Conservation (phyloP, 2,113 vertebrate species). For the Elephantulus edwardii region DNA sequence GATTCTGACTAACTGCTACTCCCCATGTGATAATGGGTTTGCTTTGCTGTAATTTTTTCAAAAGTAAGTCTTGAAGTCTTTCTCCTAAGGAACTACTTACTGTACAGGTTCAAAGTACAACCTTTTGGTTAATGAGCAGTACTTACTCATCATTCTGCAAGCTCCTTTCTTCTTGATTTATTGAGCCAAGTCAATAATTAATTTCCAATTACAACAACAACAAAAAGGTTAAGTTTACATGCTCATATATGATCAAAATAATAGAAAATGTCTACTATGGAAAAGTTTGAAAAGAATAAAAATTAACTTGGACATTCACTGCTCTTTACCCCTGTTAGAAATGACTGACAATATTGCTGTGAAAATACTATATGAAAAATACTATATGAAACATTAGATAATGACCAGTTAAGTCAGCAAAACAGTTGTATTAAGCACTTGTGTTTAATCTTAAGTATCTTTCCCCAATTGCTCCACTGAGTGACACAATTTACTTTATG, state of each 20-base stretch:
- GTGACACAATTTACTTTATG: not conserved
- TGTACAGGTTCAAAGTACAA: not conserved
- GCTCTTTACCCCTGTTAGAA: not conserved
- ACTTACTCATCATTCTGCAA: not conserved
- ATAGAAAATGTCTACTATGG: not conserved
- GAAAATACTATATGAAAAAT: constrained; percentile 17
- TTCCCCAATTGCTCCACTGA: not conserved
- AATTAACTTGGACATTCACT: not conserved
- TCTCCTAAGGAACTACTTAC: too few species aligned
- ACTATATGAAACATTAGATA: not conserved
- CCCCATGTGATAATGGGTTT: not conserved
- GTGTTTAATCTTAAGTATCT: constrained; percentile 19
- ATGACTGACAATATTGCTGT: not conserved
- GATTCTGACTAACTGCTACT: not conserved
- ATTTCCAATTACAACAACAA: not conserved
- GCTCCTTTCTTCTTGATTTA: not conserved
- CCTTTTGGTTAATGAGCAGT: not conserved
- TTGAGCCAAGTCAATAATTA: not conserved
- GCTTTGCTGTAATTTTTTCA: not conserved
- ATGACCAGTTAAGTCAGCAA: constrained; percentile 9
- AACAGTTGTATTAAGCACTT: not conserved
- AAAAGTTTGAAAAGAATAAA: constrained; percentile 1
- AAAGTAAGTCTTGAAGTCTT: not conserved
- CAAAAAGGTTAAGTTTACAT: not conserved
- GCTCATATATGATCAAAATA: not conserved